These are phyloP conservation scores for Achroia grisella DNA, from an alignment of 1,140 invertebrate genomes.

Conservation along the genomic window DNA sequence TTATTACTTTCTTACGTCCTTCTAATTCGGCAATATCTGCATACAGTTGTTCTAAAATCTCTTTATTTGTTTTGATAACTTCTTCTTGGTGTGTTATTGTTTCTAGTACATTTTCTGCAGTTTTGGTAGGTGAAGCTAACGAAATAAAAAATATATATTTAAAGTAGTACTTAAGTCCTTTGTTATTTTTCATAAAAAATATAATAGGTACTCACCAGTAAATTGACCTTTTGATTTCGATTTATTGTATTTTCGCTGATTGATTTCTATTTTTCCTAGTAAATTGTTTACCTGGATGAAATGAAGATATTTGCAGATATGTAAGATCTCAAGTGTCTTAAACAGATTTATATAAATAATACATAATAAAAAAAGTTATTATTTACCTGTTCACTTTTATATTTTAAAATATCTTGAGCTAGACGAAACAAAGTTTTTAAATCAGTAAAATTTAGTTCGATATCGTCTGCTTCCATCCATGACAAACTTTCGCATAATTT, in stretches of 20 bases:
- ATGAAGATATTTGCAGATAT: slow-evolving; percentile 3
- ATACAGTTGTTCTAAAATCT: slow-evolving; percentile 70
- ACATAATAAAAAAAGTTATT: background rate
- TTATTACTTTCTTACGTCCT: slow-evolving; percentile 64
- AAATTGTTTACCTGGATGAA: slow-evolving; percentile 38
- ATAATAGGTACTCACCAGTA: slow-evolving; percentile 18
- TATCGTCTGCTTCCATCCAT: slow-evolving; percentile 75
- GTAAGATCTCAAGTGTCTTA: background rate
- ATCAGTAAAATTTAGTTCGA: slow-evolving; percentile 72
- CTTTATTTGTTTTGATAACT: slow-evolving; percentile 67
- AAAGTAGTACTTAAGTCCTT: background rate
- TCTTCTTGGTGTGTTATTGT: slow-evolving; percentile 65
- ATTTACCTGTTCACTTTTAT: slow-evolving; percentile 78
- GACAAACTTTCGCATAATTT: slow-evolving; percentile 75
- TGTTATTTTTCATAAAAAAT: no score
- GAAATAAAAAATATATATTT: background rate
- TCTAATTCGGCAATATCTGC: slow-evolving; percentile 70
- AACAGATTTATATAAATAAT: background rate
- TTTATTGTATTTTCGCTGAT: slow-evolving; percentile 32
- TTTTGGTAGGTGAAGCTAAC: slow-evolving; percentile 35
- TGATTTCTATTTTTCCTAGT: slow-evolving; percentile 34
- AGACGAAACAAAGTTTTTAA: slow-evolving; percentile 74
- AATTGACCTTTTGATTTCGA: slow-evolving; percentile 19
- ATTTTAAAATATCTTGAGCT: slow-evolving; percentile 78
- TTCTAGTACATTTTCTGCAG: slow-evolving; percentile 48